phyloP scores from a whole-genome alignment of 2,888 invertebrate genomes.

The Tolmerus cingulatus region DNA sequence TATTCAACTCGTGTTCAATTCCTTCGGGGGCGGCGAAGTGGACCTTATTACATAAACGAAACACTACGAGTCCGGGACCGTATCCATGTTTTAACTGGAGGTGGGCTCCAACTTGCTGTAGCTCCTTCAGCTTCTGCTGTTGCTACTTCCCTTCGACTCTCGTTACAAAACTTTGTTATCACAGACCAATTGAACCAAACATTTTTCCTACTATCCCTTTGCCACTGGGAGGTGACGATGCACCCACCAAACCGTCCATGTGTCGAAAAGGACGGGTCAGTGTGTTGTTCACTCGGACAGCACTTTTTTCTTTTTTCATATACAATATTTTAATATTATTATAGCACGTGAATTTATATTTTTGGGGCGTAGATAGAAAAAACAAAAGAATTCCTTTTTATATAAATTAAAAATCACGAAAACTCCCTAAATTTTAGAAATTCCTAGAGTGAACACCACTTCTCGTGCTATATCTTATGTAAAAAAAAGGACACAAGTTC shows the following conservation, averaged over 20 bases:
- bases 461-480: conserved; percentile 38
- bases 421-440: conserved; percentile 18
- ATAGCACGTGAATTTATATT: neutral
- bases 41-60: conserved; percentile 18
- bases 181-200: conserved; percentile 20
- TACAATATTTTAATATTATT: neutral
- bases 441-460: conserved; percentile 39
- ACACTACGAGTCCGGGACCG: neutral
- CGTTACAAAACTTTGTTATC: neutral
- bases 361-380: neutral
- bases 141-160: neutral
- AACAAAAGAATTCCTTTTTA: neutral
- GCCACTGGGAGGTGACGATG: neutral
- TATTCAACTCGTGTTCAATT: conserved; percentile 9
- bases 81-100: neutral
- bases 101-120: neutral
- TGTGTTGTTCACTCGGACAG: neutral
- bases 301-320: neutral
- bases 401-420: conserved; percentile 2
- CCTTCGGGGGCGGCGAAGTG: neutral
- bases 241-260: neutral
- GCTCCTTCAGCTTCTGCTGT: neutral
- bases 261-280: neutral
- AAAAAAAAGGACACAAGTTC: conserved; percentile 43
- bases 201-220: neutral